These are phyloP conservation scores for Holacanthus passer DNA, from an alignment of 2,113 vertebrate species.

Conservation along the genomic window DNA sequence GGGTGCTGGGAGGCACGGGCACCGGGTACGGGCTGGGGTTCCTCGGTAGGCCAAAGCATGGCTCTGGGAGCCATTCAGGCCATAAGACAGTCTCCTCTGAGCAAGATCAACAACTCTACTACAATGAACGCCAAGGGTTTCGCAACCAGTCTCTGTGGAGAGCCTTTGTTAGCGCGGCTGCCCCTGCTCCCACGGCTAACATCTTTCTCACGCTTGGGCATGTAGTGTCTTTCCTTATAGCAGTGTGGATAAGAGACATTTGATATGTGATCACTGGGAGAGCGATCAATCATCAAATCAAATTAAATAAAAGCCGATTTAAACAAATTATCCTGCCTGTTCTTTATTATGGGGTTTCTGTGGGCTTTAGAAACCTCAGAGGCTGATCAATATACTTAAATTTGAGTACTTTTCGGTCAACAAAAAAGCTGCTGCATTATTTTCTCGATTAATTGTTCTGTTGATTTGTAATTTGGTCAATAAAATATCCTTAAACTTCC, in stretches of 20 bases:
- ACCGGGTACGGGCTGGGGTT: conserved; percentile 80
- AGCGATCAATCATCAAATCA: background rate
- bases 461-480: background rate
- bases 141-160: conserved; percentile 66
- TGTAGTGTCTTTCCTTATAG: conserved; percentile 63
- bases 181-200: conserved; percentile 32
- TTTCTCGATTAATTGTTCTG: background rate
- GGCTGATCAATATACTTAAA: background rate
- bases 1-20: conserved; percentile 79
- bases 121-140: conserved; percentile 36
- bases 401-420: too few species aligned
- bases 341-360: background rate
- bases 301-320: conserved; percentile 48
- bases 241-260: conserved; percentile 58
- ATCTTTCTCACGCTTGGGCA: conserved; percentile 56
- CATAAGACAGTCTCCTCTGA: conserved; percentile 39
- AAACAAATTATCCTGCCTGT: background rate
- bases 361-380: background rate
- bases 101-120: conserved; percentile 34
- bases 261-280: conserved; percentile 36
- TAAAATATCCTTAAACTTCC: background rate
- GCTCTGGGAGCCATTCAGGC: conserved; percentile 35
- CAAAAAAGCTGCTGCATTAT: background rate
- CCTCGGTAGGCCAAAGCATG: conserved; percentile 68
- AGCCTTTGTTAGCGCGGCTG: conserved; percentile 49